Evolutionary conservation across 2,797 vertebrate genomes (phyloP), one percentile per base, ranked within the genome.

Genomic region (Tenualosa thibaudeaui): DNA sequence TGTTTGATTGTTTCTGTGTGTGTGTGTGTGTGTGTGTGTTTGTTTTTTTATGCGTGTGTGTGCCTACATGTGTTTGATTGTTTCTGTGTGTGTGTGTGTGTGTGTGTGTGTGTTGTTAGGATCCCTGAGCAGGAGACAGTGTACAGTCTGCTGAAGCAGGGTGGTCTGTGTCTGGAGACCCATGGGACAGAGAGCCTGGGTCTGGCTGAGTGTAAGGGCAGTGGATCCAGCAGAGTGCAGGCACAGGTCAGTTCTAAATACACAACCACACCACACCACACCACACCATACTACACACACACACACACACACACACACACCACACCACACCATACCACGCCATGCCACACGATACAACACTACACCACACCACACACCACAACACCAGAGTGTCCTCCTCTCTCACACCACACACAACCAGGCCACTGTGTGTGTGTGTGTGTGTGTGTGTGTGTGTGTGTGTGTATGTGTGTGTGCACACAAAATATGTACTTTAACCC

Each of bases 51-150:
- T 53, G 51, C 15, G 13, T 15, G 13, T 53, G 51, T 53, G 51
- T 53, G 51, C n/a, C n/a, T n/a, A n/a, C n/a, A n/a, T 53, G 51
- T 53, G 51, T 53, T 13, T n/a, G n/a, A n/a, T n/a, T n/a, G n/a
- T n/a, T n/a, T n/a, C n/a, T 60, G 19, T 60, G 26, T 58, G 12
- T 46, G 31, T 53, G 51, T 53, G 51, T 53, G 51, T 53, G 13
- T 15, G 13, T 53, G 51, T 53, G 51, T 53, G 51, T 53, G 51
- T 53, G 51, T 53, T 13, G 3, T 50, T 92, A 99, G 98, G 91
- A 93, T 99, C 92, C 98, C 98, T 0, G 96, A 98, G 94, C 98
- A 98, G 92, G 97, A 98, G 83, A 93, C 94, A 0, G 94, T 96
- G 88, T 96, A 96, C 84, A 97, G 97, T 88, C 92, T 98, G 89